Percentiles rank a stretch among this genome's conserved stretches.
Evolutionary conservation across 2,888 invertebrate genomes (phyloP).

Genomic region (Drosophila borborema): DNA sequence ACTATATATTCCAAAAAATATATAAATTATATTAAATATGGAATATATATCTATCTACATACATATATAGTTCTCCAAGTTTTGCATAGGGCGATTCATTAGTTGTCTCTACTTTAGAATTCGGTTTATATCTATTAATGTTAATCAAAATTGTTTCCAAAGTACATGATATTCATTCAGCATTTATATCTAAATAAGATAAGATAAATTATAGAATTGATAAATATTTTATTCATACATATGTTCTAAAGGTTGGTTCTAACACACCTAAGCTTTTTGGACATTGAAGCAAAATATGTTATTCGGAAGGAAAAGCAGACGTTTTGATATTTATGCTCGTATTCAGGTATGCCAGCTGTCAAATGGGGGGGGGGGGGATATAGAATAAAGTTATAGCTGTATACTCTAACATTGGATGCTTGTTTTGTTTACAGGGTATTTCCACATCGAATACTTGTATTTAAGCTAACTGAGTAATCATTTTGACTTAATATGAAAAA

Average conservation of each 20-base stretch:
- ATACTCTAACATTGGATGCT: too few species aligned
- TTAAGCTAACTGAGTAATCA: background rate
- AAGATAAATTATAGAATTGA: background rate
- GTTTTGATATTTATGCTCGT: background rate
- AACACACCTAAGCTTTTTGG: background rate
- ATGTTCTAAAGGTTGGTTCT: background rate
- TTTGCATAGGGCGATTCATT: background rate
- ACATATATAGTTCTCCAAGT: background rate
- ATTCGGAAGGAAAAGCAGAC: background rate
- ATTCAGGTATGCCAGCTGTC: background rate
- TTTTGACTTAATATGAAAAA: slow-evolving; percentile 37
- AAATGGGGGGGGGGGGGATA: too few species aligned
- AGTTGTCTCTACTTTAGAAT: background rate
- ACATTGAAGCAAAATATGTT: background rate
- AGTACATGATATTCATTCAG: background rate
- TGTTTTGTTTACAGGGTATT: slow-evolving; percentile 20
- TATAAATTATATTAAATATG: background rate
- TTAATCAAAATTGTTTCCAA: background rate
- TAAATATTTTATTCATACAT: too few species aligned
- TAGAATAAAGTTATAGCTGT: background rate
- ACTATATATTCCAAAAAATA: background rate
- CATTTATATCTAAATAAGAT: background rate
- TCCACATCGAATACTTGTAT: background rate
- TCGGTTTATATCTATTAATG: background rate
- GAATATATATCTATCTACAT: too few species aligned